These are phyloP conservation scores for Leptobrachium leishanense DNA, from an alignment of 2,113 vertebrate species.

Conservation along the genomic window DNA sequence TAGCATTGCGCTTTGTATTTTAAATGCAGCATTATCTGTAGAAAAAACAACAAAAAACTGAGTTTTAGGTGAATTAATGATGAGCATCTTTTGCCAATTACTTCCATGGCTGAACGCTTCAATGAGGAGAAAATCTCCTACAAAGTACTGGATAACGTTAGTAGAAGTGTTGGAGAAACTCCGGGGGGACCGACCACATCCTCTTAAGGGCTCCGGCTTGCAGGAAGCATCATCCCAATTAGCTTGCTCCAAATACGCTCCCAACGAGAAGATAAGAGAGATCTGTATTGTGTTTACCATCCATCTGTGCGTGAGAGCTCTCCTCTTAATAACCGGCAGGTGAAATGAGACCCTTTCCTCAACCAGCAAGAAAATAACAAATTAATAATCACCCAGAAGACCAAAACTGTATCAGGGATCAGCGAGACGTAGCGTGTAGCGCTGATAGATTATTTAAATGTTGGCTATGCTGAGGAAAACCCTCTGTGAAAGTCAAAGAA, in stretches of 20 bases:
- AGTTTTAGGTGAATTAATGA: conserved; percentile 70
- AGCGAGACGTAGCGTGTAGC: neutral
- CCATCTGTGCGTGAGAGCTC: conserved; percentile 71
- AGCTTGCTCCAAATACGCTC: conserved; percentile 72
- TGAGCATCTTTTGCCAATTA: conserved; percentile 69
- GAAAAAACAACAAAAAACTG: conserved; percentile 16
- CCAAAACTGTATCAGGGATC: neutral
- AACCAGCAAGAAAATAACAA: conserved; percentile 18
- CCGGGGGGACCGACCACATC: conserved; percentile 56
- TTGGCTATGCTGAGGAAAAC: neutral
- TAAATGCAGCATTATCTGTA: conserved; percentile 4
- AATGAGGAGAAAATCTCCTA: conserved; percentile 62
- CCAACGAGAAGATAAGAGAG: conserved; percentile 63
- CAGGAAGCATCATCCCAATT: conserved; percentile 67
- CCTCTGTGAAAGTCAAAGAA: neutral
- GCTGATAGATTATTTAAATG: neutral
- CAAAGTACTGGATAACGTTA: conserved; percentile 58
- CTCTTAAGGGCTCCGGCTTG: conserved; percentile 63
- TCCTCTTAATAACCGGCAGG: conserved; percentile 57
- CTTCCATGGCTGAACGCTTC: conserved; percentile 63
- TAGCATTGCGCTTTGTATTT: conserved; percentile 6
- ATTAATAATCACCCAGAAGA: conserved; percentile 33
- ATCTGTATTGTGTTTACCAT: conserved; percentile 66
- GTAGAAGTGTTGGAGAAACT: conserved; percentile 49
- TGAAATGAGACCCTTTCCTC: conserved; percentile 31